Conservation (phyloP, 2,797 vertebrate genomes). For the Helicolenus hilgendorfi region DNA sequence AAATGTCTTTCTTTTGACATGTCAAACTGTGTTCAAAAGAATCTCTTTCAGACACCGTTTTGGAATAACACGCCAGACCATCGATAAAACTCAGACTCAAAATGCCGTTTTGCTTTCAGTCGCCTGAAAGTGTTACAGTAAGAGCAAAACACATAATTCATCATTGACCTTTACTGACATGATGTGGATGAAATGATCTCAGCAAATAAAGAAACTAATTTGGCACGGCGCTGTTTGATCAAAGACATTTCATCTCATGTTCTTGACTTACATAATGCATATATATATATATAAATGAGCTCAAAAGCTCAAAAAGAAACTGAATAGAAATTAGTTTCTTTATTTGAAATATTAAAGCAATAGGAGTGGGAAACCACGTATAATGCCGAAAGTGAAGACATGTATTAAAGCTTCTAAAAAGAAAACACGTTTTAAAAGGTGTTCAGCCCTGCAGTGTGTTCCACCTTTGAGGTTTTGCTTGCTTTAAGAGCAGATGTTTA, state of each 20-base stretch:
- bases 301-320: not conserved
- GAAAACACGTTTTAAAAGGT: not conserved
- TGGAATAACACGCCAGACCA: not conserved
- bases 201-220: not conserved
- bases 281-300: not conserved
- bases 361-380: not conserved
- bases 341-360: not conserved
- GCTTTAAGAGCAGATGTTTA: conserved; percentile 23
- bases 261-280: not conserved
- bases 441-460: conserved; percentile 21
- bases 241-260: not conserved
- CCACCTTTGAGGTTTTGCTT: conserved; percentile 31
- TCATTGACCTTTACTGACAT: not conserved
- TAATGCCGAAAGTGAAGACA: not conserved
- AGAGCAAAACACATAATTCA: not conserved
- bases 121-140: not conserved
- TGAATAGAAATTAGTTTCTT: not conserved
- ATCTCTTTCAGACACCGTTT: not conserved
- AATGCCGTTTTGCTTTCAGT: not conserved
- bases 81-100: not conserved
- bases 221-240: not conserved
- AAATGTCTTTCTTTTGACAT: conserved; percentile 8
- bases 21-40: conserved; percentile 21
- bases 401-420: not conserved
- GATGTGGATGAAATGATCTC: not conserved